Evolutionary conservation across 1,140 invertebrate species (phyloP), one percentile per base, ranked within the genome.

Genomic region (Neuroterus valhalla): DNA sequence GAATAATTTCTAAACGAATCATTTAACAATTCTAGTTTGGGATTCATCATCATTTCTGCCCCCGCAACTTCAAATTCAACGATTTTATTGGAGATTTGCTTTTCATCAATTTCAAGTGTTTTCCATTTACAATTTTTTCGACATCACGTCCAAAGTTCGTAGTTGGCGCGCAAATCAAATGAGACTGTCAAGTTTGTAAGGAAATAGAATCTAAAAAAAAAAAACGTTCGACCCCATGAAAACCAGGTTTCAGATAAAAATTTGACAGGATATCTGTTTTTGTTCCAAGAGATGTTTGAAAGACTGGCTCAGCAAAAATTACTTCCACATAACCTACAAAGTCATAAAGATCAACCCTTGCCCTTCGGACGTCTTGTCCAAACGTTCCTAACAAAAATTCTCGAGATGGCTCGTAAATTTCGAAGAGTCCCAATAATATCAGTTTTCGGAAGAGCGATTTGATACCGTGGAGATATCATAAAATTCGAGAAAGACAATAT

Each of bases 291-390:
- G 50, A 14, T 12, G 23, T 52, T 52, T 52, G 23, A 23, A 21
- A 26, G 50, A 21, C 50, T 52, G 19, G 8, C 12, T 52, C 50
- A 23, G 50, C 50, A 52, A 3, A 52, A 52, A 52, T 52, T 52
- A 52, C 50, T 52, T 52, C 23, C 50, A 52, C 50, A 52, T 52
- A 23, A 23, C 50, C 8, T 52, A 52, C 50, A 21, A 52, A 52
- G 19, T 52, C 50, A 52, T 52, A 52, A 52, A 52, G 46, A 52
- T 26, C 50, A 23, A 21, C 10, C 23, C 50, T 2, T 23, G 21
- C 48, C 48, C 17, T 52, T 52, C 50, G 50, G 50, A 52, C 50
- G 17, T 52, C 21, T 52, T 21, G 6, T 52, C 21, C 5, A 0
- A 52, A 23, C 50, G 19, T 52, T 19, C 23, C 19, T 23, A 52